Percentiles rank a stretch among this genome's conserved stretches.
These are phyloP conservation scores for Cassiopea andromeda DNA, from an alignment of 30 jellyfish, hydroid and myxozoan genomes.

Conservation along the genomic window DNA sequence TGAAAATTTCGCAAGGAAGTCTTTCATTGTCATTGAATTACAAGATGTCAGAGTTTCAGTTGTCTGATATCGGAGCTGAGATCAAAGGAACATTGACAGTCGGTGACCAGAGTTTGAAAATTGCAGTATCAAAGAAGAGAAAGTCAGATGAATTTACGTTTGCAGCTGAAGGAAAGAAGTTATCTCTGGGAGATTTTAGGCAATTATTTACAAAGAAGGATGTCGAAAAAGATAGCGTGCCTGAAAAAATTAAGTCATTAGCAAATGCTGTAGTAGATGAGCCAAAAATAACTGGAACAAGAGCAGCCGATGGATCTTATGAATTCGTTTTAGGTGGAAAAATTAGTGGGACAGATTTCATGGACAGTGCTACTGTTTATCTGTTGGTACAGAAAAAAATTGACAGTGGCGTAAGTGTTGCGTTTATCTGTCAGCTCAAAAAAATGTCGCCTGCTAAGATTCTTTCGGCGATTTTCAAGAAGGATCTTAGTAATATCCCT, in stretches of 20 bases:
- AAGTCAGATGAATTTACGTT: slow-evolving; percentile 59
- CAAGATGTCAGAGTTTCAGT: slow-evolving; percentile 43
- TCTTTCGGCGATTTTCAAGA: slow-evolving; percentile 59
- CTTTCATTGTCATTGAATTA: slow-evolving; percentile 53
- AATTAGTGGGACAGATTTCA: slow-evolving; percentile 31
- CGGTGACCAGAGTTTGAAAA: slow-evolving; percentile 58
- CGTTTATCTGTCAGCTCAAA: slow-evolving; percentile 61
- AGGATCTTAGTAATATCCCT: slow-evolving; percentile 74
- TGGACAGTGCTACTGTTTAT: slow-evolving; percentile 58
- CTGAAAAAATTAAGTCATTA: slow-evolving; percentile 56
- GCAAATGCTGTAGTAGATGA: slow-evolving; percentile 54
- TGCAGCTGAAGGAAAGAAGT: slow-evolving; percentile 46
- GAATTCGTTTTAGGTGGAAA: slow-evolving; percentile 78
- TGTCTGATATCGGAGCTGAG: slow-evolving; percentile 43
- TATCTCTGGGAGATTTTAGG: slow-evolving; percentile 65
- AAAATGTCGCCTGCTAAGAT: slow-evolving; percentile 70
- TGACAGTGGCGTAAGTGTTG: slow-evolving; percentile 65
- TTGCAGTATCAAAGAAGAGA: slow-evolving; percentile 55
- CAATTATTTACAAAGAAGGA: slow-evolving; percentile 70
- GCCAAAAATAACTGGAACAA: slow-evolving; percentile 67
- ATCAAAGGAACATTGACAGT: slow-evolving; percentile 57
- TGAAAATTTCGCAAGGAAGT: slow-evolving; percentile 65
- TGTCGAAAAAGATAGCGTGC: slow-evolving; percentile 23
- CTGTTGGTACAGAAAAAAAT: slow-evolving; percentile 71
- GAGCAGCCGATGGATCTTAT: slow-evolving; percentile 74